Evolutionary conservation across 1,140 invertebrate genomes (phyloP), one percentile per base, ranked within the genome.

Genomic region (Cydia amplana): DNA sequence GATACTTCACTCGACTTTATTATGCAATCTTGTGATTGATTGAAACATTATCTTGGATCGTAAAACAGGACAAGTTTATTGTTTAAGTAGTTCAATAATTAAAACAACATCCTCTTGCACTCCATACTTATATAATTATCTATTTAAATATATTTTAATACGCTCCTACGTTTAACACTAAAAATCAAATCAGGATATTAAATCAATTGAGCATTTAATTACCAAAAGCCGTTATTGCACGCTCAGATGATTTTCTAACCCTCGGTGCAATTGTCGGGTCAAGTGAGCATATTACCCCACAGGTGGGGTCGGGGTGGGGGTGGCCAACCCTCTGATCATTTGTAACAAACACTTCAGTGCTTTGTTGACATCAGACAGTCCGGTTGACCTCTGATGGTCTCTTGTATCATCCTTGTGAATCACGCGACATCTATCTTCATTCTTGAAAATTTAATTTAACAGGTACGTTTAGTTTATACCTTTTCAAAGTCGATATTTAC

Each of bases 271-370:
- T 83, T 82, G 79, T 73, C 70, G 85, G 84, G 88, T 92, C 87
- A 91, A 87, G 85, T 91, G 87, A 85, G 80, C 86, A 85, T 90
- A 87, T 87, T 89, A 89, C 85, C 89, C 87, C 86, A 70, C 86
- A 85, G 87, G 88, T 85, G 79, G 87, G 90, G 90, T 87, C 86
- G 87, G 85, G 90, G 36, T 32, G 32, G 87, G 85, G 88, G 87
- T 82, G 85, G 77, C 76, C 76, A 74, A 78, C 84, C 85, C 81
- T 83, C 77, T 88, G 81, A 87, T 90, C 86, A 88, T 89, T 88
- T 87, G 86, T 87, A 90, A 85, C 85, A 77, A 87, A 86, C 87
- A 89, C 86, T 87, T 85, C 87, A 89, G 85, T 91, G 72, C 78
- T 76, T 77, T 82, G 79, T 82, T 86, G 85, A 84, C 87, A 89